A percentile compares a stretch with the other conserved stretches of the same genome.
Conservation (phyloP, 2,888 invertebrate species). For the Bugulina stolonifera region DNA sequence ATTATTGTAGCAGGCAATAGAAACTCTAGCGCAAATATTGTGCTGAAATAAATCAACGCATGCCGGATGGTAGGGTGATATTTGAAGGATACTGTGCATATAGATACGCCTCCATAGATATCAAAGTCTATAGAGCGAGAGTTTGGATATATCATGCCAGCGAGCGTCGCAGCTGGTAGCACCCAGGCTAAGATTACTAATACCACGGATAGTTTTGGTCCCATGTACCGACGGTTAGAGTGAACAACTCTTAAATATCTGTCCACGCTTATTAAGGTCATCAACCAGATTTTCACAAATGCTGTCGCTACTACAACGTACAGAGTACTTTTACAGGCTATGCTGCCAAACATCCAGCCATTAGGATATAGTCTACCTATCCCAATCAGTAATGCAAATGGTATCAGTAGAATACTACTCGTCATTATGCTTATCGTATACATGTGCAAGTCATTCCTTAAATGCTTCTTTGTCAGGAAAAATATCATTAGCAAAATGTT, state of each 20-base stretch:
- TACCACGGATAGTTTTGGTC: not conserved
- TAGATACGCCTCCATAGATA: not conserved
- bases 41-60: not conserved
- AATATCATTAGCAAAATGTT: constrained; percentile 3
- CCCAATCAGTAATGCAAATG: constrained; percentile 12
- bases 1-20: not conserved
- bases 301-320: not conserved
- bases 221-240: not conserved
- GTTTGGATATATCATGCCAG: constrained; percentile 13
- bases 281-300: constrained; percentile 21
- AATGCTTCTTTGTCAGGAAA: constrained; percentile 15
- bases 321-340: not conserved
- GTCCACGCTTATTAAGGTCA: constrained; percentile 18
- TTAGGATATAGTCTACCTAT: not conserved
- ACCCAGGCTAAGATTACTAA: not conserved
- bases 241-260: constrained; percentile 17
- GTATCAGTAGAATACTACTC: not conserved
- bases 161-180: not conserved
- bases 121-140: not conserved
- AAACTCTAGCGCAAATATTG: constrained; percentile 14
- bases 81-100: constrained; percentile 10
- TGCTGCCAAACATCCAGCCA: constrained; percentile 11
- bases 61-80: not conserved
- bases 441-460: constrained; percentile 4
- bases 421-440: constrained; percentile 4